Evolutionary conservation across 2,888 invertebrate genomes (phyloP), one percentile per base, ranked within the genome.

Genomic region (Pterostichus niger): DNA sequence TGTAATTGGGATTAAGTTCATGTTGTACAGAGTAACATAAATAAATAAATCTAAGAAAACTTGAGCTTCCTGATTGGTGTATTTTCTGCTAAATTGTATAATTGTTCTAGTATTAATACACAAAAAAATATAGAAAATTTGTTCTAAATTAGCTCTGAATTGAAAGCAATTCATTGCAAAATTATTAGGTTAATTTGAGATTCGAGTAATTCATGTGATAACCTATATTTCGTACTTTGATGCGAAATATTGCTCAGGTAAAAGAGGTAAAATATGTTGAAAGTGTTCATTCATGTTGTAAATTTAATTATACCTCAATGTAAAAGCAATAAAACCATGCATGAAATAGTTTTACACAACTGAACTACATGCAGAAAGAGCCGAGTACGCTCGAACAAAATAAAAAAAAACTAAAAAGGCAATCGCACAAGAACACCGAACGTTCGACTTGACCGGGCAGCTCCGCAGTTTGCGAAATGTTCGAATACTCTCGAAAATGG

Each of bases 271-370:
- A 64, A 64, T 64, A 64, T 64, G 35, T 35, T 64, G 64, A 64
- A 64, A 64, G 64, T 35, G 64, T 33, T 35, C 64, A 64, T 64
- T 31, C 35, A 64, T 11, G 64, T 33, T 35, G 64, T n/a, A 64
- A 64, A 64, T 64, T 64, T 35, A 64, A 64, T 64, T 64, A 64
- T 64, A 64, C 33, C 33, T n/a, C 33, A 64, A 64, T 64, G 64
- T 35, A 64, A 35, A 64, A 64, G 64, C 64, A 64, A 35, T 64
- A 64, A 64, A 64, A 64, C 64, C 64, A 64, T 64, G 64, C 64
- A 64, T 64, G 64, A 64, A 64, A 64, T 64, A 64, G 64, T 64
- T 64, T 35, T 64, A 64, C 35, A 64, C 64, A 35, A 64, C 64
- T 64, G 64, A 31, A 13, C 64, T 33, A 64, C 33, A 64, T 64